Conservation (phyloP, 2,888 invertebrate species). For the Tetheella fluctuosa region DNA sequence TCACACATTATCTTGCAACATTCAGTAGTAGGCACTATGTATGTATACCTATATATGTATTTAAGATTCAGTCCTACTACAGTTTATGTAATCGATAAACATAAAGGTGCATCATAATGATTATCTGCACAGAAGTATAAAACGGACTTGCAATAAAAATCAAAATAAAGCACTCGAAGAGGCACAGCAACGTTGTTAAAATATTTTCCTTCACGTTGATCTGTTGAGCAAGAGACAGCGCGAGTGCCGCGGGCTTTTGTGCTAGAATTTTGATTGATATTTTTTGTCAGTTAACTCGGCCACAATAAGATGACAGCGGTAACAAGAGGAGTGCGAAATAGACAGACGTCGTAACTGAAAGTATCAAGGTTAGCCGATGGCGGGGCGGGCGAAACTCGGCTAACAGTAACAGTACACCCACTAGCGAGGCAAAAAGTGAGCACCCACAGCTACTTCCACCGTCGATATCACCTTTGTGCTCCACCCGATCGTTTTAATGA, state of each 20-base stretch:
- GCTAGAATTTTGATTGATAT: slow-evolving; percentile 84
- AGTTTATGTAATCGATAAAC: background rate
- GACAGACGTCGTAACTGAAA: slow-evolving; percentile 78
- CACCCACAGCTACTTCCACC: slow-evolving; percentile 60
- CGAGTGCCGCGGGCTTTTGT: slow-evolving; percentile 78
- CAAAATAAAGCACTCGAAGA: slow-evolving; percentile 61
- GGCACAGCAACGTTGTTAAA: slow-evolving; percentile 49
- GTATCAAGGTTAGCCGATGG: slow-evolving; percentile 81
- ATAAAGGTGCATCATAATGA: background rate
- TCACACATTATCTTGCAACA: background rate
- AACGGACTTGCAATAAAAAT: slow-evolving; percentile 52
- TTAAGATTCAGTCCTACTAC: background rate
- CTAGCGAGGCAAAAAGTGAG: slow-evolving; percentile 68
- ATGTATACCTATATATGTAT: no score
- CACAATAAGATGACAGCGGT: slow-evolving; percentile 82
- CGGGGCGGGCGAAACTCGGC: slow-evolving; percentile 76
- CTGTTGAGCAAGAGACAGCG: slow-evolving; percentile 68
- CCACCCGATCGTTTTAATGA: slow-evolving; percentile 73
- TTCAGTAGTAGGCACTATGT: background rate
- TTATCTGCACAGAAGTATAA: slow-evolving; percentile 29
- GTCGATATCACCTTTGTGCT: slow-evolving; percentile 68
- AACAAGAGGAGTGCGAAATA: slow-evolving; percentile 82
- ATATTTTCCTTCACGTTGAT: slow-evolving; percentile 58
- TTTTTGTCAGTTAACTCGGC: slow-evolving; percentile 81
- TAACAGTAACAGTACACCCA: slow-evolving; percentile 79